Conservation (phyloP, 2,113 vertebrate species). For the Cyanoramphus novaezelandiae region DNA sequence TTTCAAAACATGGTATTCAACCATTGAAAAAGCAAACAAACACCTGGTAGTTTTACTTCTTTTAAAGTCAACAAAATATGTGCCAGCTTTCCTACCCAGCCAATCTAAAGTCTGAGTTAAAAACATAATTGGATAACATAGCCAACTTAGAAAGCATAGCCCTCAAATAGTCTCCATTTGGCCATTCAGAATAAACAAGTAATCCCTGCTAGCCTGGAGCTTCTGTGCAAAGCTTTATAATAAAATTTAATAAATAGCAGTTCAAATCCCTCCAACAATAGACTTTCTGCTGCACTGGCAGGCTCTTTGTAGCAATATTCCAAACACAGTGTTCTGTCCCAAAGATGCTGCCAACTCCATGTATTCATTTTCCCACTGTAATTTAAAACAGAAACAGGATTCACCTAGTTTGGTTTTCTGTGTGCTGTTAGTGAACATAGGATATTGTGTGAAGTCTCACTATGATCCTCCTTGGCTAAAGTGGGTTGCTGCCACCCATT, state of each 20-base stretch:
- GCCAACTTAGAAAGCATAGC: not conserved
- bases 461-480: not conserved
- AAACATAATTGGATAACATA: constrained; percentile 20
- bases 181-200: constrained; percentile 19
- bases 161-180: not conserved
- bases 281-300: constrained; percentile 57
- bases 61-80: constrained; percentile 30
- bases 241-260: constrained; percentile 41
- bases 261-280: constrained; percentile 53
- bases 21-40: constrained; percentile 28
- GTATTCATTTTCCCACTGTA: constrained; percentile 51
- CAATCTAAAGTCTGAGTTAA: not conserved
- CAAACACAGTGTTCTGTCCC: constrained; percentile 7
- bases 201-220: constrained; percentile 26
- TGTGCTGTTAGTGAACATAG: constrained; percentile 13
- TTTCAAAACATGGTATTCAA: constrained; percentile 8
- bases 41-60: constrained; percentile 22
- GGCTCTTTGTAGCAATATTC: constrained; percentile 47
- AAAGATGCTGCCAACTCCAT: constrained; percentile 7
- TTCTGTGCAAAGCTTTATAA: constrained; percentile 36
- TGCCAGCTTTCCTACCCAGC: not conserved
- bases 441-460: constrained; percentile 34
- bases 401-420: constrained; percentile 34
- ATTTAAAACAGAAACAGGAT: constrained; percentile 49
- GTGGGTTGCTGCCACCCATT: constrained; percentile 47